phyloP scores from a whole-genome alignment of 2,113 vertebrate genomes.

The Girardinichthys multiradiatus region DNA sequence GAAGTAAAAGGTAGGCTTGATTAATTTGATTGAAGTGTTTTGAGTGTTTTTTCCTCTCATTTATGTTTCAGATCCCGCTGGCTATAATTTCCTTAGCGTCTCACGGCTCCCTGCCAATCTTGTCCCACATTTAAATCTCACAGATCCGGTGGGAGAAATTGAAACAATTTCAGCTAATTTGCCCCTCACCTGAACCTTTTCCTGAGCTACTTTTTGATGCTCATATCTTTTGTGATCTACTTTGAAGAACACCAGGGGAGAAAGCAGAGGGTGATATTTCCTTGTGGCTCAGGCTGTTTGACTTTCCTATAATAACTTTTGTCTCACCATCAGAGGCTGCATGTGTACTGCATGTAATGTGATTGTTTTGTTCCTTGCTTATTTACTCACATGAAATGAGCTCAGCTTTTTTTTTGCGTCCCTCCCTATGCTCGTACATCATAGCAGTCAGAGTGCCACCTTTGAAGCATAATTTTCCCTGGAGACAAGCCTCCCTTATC shows the following conservation, averaged over 20 bases:
- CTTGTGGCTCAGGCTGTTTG: constrained; percentile 53
- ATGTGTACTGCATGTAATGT: constrained; percentile 24
- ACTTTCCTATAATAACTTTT: constrained; percentile 60
- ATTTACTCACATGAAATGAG: constrained; percentile 47
- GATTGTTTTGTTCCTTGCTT: constrained; percentile 48
- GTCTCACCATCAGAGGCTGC: constrained; percentile 30
- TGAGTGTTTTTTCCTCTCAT: constrained; percentile 34
- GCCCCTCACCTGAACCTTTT: constrained; percentile 61
- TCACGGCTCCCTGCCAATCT: constrained; percentile 52
- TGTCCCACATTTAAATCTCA: constrained; percentile 63
- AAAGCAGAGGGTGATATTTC: constrained; percentile 49
- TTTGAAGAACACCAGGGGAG: constrained; percentile 57
- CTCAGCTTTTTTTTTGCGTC: constrained; percentile 6
- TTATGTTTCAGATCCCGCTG: constrained; percentile 42
- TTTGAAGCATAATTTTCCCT: constrained; percentile 27
- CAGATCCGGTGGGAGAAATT: constrained; percentile 60
- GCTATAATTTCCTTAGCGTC: constrained; percentile 52
- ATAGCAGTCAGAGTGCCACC: constrained; percentile 12
- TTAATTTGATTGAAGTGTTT: constrained; percentile 44
- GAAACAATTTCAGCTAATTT: constrained; percentile 70
- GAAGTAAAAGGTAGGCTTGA: constrained; percentile 37
- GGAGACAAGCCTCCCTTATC: constrained; percentile 35
- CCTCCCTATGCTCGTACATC: constrained; percentile 7
- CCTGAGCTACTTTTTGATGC: constrained; percentile 54
- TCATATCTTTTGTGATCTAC: constrained; percentile 55